Conservation (phyloP, 2,888 invertebrate species). For the Torymus texanus region DNA sequence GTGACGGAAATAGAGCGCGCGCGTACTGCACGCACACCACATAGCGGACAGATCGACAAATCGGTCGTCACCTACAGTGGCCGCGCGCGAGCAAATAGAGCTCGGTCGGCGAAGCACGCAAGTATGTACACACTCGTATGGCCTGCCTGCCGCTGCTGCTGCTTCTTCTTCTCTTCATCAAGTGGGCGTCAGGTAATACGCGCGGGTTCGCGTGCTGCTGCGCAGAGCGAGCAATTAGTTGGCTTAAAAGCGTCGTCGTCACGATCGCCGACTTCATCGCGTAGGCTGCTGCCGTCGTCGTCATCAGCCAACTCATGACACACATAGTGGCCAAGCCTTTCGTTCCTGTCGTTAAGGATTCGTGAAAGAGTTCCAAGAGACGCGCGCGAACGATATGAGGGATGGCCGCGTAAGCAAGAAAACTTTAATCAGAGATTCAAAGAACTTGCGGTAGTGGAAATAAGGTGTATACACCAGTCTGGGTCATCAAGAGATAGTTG, state of each 20-base stretch:
- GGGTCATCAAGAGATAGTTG: too few relatives aligned
- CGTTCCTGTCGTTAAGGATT: constrained; percentile 35
- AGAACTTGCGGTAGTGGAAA: not conserved
- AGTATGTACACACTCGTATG: too few relatives aligned
- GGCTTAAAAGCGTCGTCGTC: constrained; percentile 61
- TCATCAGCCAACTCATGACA: constrained; percentile 65
- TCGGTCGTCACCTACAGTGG: constrained; percentile 44
- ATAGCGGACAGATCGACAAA: constrained; percentile 46
- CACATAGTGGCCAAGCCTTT: constrained; percentile 62
- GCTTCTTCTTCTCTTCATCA: constrained; percentile 46
- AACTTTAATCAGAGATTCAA: constrained; percentile 40
- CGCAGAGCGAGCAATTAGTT: constrained; percentile 61
- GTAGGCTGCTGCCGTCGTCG: constrained; percentile 51
- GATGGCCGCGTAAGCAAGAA: constrained; percentile 12
- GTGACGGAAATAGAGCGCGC: constrained; percentile 28
- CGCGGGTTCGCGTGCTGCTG: not conserved
- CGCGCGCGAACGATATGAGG: not conserved
- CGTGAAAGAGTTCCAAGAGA: constrained; percentile 24
- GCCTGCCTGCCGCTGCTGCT: too few relatives aligned
- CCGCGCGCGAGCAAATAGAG: constrained; percentile 7
- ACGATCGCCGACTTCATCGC: constrained; percentile 59
- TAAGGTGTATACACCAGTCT: too few relatives aligned
- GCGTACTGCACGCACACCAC: too few relatives aligned
- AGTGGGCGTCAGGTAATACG: constrained; percentile 26
- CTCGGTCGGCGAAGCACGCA: not conserved